phyloP scores from a whole-genome alignment of 2,113 vertebrate species.

The Podilymbus podiceps region DNA sequence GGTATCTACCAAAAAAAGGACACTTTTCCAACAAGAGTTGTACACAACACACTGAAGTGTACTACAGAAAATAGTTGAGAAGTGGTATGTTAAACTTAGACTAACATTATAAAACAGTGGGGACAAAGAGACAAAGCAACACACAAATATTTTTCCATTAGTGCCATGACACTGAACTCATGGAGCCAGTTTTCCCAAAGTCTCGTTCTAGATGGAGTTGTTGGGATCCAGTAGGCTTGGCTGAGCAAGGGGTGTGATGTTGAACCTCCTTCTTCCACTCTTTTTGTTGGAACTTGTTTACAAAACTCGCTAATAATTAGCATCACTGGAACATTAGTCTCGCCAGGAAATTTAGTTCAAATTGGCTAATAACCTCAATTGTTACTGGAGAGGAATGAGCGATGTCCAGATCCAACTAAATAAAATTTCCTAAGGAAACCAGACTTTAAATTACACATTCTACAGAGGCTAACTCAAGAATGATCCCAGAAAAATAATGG shows the following conservation, averaged over 20 bases:
- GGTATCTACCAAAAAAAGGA: fast-evolving
- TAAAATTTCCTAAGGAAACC: not conserved
- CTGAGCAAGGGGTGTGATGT: not conserved
- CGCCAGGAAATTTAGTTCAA: not conserved
- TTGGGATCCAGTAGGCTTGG: not conserved
- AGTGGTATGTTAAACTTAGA: not conserved
- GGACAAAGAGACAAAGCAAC: not conserved
- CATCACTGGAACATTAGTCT: not conserved
- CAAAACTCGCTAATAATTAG: not conserved
- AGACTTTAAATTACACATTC: not conserved
- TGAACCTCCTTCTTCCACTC: not conserved
- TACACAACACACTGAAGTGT: fast-evolving
- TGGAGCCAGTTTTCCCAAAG: not conserved
- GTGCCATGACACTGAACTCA: not conserved
- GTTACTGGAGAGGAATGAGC: not conserved
- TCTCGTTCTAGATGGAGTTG: not conserved
- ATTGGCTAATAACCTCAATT: not conserved
- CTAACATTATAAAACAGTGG: not conserved
- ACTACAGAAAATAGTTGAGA: not conserved
- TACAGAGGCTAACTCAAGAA: not conserved
- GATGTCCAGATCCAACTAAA: not conserved
- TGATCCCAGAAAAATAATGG: not conserved
- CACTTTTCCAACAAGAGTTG: not conserved
- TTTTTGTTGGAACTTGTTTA: not conserved
- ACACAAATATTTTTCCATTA: not conserved